Evolutionary conservation across 2,888 invertebrate species (phyloP).

Genomic region (Xestia ashworthii): DNA sequence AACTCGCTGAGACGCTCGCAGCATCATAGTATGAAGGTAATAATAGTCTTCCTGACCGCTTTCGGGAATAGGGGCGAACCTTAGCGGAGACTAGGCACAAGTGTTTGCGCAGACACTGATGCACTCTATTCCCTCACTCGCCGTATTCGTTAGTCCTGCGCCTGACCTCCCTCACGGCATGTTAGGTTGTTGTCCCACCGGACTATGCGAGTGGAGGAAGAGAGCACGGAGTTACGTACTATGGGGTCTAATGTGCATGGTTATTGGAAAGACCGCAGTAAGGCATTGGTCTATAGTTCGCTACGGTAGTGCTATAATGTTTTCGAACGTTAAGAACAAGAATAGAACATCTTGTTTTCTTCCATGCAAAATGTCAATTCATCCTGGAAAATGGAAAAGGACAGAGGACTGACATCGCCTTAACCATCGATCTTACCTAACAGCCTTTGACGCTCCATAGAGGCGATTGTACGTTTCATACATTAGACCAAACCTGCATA

Average conservation of each 20-base stretch:
- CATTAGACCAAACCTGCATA: not conserved
- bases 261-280: not conserved
- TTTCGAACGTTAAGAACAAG: not conserved
- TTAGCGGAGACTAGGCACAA: not conserved
- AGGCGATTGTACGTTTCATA: not conserved
- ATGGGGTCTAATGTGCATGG: not conserved
- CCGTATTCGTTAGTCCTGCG: not conserved
- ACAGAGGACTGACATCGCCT: not conserved
- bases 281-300: not conserved
- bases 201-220: not conserved
- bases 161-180: not conserved
- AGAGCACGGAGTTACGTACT: not conserved
- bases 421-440: not conserved
- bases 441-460: not conserved
- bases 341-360: not conserved
- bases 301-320: not conserved
- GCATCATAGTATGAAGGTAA: constrained; percentile 93
- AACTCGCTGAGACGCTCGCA: constrained; percentile 93
- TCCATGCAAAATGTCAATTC: not conserved
- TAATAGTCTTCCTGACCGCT: not conserved
- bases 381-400: not conserved
- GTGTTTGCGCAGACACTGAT: not conserved
- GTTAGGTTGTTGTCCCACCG: not conserved
- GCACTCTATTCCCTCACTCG: not conserved
- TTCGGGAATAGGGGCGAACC: not conserved